A percentile compares a stretch with the other conserved stretches of the same genome.
Conservation (phyloP, 2,797 vertebrate species). For the Labeo calbasu region DNA sequence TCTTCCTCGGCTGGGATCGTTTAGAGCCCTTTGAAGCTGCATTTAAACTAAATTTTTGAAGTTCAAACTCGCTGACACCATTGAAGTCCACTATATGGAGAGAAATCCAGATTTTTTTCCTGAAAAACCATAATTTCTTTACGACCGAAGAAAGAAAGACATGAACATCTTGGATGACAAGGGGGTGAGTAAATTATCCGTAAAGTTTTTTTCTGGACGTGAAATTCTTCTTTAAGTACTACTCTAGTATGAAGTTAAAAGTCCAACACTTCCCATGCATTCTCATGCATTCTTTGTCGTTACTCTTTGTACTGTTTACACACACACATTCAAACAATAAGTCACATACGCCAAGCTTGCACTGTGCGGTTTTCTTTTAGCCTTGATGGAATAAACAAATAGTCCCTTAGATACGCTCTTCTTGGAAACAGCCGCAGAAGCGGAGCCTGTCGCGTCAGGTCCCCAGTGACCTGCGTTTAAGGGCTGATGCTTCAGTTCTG, state of each 20-base stretch:
- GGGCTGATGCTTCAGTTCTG: slow-evolving; percentile 27
- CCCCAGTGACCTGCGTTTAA: slow-evolving; percentile 35
- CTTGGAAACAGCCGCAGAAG: slow-evolving; percentile 21
- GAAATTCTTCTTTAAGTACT: too few species aligned
- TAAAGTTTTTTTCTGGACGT: too few species aligned
- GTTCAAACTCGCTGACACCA: too few species aligned
- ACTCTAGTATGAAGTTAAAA: neutral
- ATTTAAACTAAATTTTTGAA: too few species aligned
- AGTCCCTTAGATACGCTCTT: slow-evolving; percentile 24
- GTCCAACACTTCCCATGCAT: neutral
- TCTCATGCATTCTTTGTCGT: neutral
- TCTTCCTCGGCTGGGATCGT: too few species aligned
- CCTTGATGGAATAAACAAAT: slow-evolving; percentile 23
- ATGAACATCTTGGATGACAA: too few species aligned
- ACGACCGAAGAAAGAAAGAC: too few species aligned
- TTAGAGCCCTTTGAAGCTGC: too few species aligned
- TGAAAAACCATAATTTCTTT: too few species aligned
- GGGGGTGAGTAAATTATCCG: too few species aligned
- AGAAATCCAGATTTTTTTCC: too few species aligned
- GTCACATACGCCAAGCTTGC: slow-evolving; percentile 2
- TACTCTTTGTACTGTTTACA: neutral
- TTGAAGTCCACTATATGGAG: too few species aligned
- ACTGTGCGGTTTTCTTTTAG: neutral
- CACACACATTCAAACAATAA: neutral
- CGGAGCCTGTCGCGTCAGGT: slow-evolving; percentile 7